A percentile compares a stretch with the other conserved stretches of the same genome.
Evolutionary conservation across 92 coral and sea anemone species (phyloP).

Genomic region (Bergia puertoricense): DNA sequence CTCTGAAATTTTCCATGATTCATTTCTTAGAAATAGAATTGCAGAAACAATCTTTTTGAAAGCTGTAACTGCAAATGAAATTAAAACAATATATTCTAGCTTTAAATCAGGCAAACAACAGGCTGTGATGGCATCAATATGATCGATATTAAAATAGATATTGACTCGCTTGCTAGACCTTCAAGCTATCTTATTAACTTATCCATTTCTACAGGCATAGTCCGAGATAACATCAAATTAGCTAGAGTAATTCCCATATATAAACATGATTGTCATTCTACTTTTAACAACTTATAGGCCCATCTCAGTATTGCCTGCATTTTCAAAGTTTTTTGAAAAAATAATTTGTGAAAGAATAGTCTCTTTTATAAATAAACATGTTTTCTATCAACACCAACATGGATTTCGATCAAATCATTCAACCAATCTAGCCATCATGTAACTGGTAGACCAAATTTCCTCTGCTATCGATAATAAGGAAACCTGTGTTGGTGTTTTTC

Average conservation of each 20-base stretch:
- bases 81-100: not conserved
- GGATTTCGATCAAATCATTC: not conserved
- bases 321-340: not conserved
- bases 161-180: not conserved
- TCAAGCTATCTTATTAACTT: not conserved
- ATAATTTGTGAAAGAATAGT: not conserved
- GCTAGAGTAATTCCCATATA: not conserved
- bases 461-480: slow-evolving; percentile 1
- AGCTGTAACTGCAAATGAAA: slow-evolving; percentile 22
- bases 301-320: not conserved
- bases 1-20: not conserved
- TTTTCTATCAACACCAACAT: not conserved
- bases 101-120: slow-evolving; percentile 25
- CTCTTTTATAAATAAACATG: not conserved
- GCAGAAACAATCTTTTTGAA: slow-evolving; percentile 7
- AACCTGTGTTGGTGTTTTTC: not conserved
- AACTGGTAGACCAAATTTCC: not conserved
- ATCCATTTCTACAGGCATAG: not conserved
- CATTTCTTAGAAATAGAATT: slow-evolving; percentile 21
- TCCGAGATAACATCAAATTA: not conserved
- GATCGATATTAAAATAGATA: not conserved
- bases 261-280: not conserved
- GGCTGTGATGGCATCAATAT: slow-evolving; percentile 16
- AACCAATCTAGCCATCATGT: too few species aligned
- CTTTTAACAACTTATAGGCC: not conserved